A percentile compares a stretch with the other conserved stretches of the same genome.
phyloP scores from a whole-genome alignment of 2,888 invertebrate species.

The Rugalucina vietnamica region DNA sequence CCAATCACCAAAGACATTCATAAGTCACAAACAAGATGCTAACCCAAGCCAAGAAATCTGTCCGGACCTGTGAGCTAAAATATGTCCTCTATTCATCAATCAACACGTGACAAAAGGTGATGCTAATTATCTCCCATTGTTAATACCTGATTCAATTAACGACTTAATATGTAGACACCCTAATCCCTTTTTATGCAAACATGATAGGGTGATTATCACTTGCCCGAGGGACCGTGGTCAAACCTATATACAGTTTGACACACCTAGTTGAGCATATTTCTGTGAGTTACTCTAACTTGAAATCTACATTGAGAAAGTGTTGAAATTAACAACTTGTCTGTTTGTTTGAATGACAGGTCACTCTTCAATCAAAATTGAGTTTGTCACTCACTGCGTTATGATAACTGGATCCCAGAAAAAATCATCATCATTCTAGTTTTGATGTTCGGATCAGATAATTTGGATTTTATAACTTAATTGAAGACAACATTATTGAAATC shows the following conservation, averaged over 20 bases:
- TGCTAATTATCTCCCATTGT: background rate
- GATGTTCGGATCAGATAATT: no score
- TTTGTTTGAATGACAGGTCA: background rate
- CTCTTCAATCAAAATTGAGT: background rate
- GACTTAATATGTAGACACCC: background rate
- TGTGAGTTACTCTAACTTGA: background rate
- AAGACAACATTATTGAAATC: no score
- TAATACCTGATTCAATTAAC: background rate
- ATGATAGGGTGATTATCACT: slow-evolving; percentile 4
- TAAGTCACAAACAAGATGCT: background rate
- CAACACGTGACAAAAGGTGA: background rate
- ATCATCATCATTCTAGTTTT: no score
- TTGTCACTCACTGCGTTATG: background rate
- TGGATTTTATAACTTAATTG: no score
- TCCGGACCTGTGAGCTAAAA: slow-evolving; percentile 16
- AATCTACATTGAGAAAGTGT: background rate
- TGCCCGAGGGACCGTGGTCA: background rate
- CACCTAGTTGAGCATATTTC: background rate
- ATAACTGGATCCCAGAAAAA: no score
- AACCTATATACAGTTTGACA: background rate
- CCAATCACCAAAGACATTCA: background rate
- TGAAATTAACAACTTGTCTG: background rate
- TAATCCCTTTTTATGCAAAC: background rate
- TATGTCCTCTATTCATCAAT: slow-evolving; percentile 24
- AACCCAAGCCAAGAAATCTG: slow-evolving; percentile 4